These are phyloP conservation scores for Odontophorus gujanensis DNA, from an alignment of 2,113 vertebrate species.

Conservation along the genomic window DNA sequence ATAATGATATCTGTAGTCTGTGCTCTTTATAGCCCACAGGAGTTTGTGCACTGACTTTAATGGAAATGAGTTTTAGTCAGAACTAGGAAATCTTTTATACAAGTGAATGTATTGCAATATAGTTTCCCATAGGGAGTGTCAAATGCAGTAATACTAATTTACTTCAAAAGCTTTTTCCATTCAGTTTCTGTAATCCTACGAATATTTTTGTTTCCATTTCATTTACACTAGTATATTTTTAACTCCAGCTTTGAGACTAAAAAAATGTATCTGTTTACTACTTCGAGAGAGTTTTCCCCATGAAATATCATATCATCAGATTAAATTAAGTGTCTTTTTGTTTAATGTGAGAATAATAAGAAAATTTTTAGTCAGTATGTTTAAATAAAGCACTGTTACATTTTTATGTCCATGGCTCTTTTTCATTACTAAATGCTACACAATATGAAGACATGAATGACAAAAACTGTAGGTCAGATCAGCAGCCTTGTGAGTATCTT, in stretches of 20 bases:
- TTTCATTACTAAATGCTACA: neutral
- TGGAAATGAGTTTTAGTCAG: neutral
- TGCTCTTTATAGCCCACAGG: rapidly evolving
- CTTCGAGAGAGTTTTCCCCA: neutral
- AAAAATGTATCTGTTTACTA: neutral
- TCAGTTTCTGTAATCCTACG: neutral
- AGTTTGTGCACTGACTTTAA: neutral
- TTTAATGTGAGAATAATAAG: neutral
- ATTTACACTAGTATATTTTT: neutral
- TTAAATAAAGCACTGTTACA: neutral
- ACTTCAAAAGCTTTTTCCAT: neutral
- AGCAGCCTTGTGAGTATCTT: neutral
- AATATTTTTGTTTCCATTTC: conserved; percentile 14
- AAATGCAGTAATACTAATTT: neutral
- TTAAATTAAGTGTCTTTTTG: neutral
- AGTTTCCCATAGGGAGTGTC: neutral
- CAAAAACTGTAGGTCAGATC: neutral
- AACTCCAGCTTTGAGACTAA: neutral
- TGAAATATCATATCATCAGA: neutral
- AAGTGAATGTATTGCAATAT: neutral
- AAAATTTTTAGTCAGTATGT: neutral
- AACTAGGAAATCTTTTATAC: neutral
- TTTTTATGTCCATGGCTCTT: neutral
- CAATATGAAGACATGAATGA: neutral
- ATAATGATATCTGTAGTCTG: neutral